A percentile compares a stretch with the other conserved stretches of the same genome.
These are phyloP conservation scores for Megamerina dolium DNA, from an alignment of 2,888 invertebrate genomes.

Conservation along the genomic window DNA sequence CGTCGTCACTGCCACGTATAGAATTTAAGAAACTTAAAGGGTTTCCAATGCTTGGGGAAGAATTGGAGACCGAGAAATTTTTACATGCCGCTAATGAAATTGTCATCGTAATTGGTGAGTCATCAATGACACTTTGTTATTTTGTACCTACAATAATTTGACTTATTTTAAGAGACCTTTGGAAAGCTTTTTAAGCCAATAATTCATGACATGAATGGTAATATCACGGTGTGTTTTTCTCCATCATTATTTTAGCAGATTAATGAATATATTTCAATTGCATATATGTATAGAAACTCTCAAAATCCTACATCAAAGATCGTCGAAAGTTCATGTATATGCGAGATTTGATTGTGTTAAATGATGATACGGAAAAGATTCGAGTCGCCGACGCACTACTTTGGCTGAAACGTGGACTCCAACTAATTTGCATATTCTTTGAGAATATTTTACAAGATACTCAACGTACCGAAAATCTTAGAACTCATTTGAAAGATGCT, in stretches of 20 bases:
- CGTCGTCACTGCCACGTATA: slow-evolving; percentile 32
- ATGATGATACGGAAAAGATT: slow-evolving; percentile 53
- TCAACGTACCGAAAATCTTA: slow-evolving; percentile 53
- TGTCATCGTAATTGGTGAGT: slow-evolving; percentile 59
- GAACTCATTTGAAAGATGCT: slow-evolving; percentile 58
- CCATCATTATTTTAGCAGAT: background rate
- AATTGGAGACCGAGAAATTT: slow-evolving; percentile 57
- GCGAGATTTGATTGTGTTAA: slow-evolving; percentile 62
- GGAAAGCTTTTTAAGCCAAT: slow-evolving; percentile 70
- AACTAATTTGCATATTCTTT: slow-evolving; percentile 45
- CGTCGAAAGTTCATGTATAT: slow-evolving; percentile 55
- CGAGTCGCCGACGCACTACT: slow-evolving; percentile 60
- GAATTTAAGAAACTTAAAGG: slow-evolving; percentile 42
- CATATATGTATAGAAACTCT: too few species aligned
- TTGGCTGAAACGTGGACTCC: slow-evolving; percentile 61
- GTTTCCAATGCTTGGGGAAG: slow-evolving; percentile 56
- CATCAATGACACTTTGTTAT: background rate
- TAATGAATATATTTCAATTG: background rate
- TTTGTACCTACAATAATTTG: background rate
- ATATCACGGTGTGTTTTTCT: slow-evolving; percentile 58
- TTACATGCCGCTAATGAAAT: slow-evolving; percentile 58
- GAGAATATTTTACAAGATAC: slow-evolving; percentile 43
- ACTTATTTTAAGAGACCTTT: slow-evolving; percentile 46
- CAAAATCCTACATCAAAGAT: slow-evolving; percentile 53
- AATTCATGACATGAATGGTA: slow-evolving; percentile 70